Base-by-base conservation (phyloP, 1,140 invertebrate species). In the Bombus cullumanus region DNA sequence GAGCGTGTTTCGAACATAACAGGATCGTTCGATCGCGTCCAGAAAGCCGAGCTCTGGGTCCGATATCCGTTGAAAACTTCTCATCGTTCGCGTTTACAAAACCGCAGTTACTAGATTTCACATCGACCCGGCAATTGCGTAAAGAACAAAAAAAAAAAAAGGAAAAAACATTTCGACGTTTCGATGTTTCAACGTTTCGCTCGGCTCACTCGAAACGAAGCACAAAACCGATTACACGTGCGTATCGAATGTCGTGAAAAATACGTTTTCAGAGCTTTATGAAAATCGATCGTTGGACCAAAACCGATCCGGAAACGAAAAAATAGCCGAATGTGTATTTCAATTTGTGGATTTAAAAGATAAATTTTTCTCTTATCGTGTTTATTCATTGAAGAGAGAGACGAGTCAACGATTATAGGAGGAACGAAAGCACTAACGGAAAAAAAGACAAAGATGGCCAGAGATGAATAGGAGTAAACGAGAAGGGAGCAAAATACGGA, bases 1-100 rank as follows among this genome's bases (percentile, higher is more conserved):
- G 73, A 47, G 28, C 43, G 69, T 34, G 81, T 77, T 68, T 78
- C 82, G 74, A 78, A 69, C 77, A 59, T 71, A 78, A 69, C 64
- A 22, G 47, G 47, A 78, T 83, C 74, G 74, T 69, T 68, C 74
- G 47, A 1, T 13, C 18, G 8, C 37, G 62, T 37, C 22, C 74
- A 41, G 68, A 81, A 59, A 39, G 34, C 64, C 64, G 53, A 80
- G 3, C 64, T 37, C 64, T 3, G 22, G 37, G 9, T 15, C 37
- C 57, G 71, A 82, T 47, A 41, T 66, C 59, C 59, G 57, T 18
- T 66, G 41, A 2, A 75, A 83, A 66, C 31, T 83, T 82, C 53
- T 57, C 34, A 25, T 59, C 39, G 37, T n/a, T 37, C 25, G 3
- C 25, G 41, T 82, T 83, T 77, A 57, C 47, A 31, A 66, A 75